Percentiles rank a stretch among this genome's conserved stretches.
Evolutionary conservation across 1,140 invertebrate genomes (phyloP).

Genomic region (Melipona quadrifasciata): DNA sequence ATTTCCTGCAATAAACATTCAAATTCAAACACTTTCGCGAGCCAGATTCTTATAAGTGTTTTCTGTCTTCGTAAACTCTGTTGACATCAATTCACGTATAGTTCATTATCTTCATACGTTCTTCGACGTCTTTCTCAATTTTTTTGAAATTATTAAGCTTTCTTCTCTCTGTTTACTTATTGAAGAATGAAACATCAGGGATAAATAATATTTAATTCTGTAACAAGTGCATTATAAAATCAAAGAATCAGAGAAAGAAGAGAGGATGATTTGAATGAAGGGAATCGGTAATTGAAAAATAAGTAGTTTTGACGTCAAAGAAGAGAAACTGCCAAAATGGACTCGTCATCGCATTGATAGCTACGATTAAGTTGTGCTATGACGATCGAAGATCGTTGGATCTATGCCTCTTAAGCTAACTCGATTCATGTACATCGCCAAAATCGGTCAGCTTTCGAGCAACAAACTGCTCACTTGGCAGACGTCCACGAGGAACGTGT

Average conservation of each 20-base stretch:
- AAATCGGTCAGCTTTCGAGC: constrained; percentile 43
- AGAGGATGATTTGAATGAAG: background rate
- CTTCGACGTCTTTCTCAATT: background rate
- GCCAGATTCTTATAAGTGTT: background rate
- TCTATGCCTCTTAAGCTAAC: background rate
- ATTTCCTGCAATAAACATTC: background rate
- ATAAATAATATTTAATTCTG: background rate
- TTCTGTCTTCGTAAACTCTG: background rate
- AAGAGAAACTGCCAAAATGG: background rate
- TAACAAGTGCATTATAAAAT: background rate
- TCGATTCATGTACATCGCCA: constrained; percentile 41
- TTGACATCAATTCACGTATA: background rate
- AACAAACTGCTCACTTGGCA: constrained; percentile 38
- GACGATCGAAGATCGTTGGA: constrained; percentile 13
- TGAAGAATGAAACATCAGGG: background rate
- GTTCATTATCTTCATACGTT: background rate
- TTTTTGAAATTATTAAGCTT: background rate
- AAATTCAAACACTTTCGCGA: background rate
- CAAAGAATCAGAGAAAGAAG: background rate
- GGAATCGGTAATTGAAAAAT: background rate
- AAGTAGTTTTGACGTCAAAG: background rate
- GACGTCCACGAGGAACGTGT: background rate
- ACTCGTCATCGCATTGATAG: constrained; percentile 12
- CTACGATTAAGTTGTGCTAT: background rate
- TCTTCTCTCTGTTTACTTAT: background rate